Percentiles rank a stretch among this genome's conserved stretches.
Evolutionary conservation across 2,888 invertebrate genomes (phyloP).

Genomic region (Prosopocoilus inquinatus): DNA sequence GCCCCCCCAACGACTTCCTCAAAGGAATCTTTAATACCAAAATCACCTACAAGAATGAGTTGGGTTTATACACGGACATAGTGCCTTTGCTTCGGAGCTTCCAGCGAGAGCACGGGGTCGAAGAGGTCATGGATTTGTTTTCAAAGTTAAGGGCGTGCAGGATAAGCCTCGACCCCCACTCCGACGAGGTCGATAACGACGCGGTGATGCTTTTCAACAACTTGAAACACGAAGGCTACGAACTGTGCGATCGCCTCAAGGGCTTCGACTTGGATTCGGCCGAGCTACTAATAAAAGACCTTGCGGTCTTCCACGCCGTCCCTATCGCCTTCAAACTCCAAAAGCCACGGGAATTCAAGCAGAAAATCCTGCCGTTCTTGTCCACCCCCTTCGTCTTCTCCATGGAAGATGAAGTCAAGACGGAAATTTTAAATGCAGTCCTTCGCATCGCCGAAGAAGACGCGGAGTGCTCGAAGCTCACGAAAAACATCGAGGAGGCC

Average conservation of each 20-base stretch:
- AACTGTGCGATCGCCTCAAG: constrained; percentile 47
- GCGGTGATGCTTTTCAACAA: constrained; percentile 57
- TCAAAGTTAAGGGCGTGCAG: constrained; percentile 33
- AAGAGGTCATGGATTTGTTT: constrained; percentile 46
- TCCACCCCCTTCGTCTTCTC: constrained; percentile 6
- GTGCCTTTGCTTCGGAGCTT: constrained; percentile 46
- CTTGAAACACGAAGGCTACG: constrained; percentile 50
- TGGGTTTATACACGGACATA: constrained; percentile 51
- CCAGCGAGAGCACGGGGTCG: constrained; percentile 47
- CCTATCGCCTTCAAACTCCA: constrained; percentile 53
- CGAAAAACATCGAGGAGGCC: not conserved
- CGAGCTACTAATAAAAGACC: constrained; percentile 45
- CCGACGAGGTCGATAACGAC: constrained; percentile 49
- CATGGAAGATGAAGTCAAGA: not conserved
- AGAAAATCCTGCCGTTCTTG: constrained; percentile 44
- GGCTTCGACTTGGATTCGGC: constrained; percentile 53
- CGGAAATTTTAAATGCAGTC: not conserved
- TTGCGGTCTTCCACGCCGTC: constrained; percentile 56
- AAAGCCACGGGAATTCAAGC: constrained; percentile 45
- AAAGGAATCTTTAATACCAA: constrained; percentile 52
- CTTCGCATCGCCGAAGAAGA: not conserved
- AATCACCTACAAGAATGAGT: constrained; percentile 54
- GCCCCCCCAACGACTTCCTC: constrained; percentile 52
- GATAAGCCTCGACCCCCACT: constrained; percentile 49
- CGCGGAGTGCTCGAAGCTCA: not conserved